Evolutionary conservation across 1,140 invertebrate species (phyloP), one percentile per base, ranked within the genome.

Genomic region (Listronotus bonariensis): DNA sequence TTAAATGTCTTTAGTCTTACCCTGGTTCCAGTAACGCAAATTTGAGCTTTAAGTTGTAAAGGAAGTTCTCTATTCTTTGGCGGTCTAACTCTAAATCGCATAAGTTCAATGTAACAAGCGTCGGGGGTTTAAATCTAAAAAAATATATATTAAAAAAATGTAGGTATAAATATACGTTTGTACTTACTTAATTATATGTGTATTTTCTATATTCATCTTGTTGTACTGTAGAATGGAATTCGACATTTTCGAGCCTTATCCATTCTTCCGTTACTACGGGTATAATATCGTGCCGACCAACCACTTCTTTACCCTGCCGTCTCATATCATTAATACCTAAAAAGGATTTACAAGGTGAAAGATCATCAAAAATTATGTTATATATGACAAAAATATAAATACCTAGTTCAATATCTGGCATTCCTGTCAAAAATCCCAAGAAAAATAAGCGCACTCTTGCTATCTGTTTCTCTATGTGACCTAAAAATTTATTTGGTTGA

Each of bases 261-360:
- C 98, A 99, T 81, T 99, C 95, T 81, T 99, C 98, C 0, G 98
- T 99, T 58, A 95, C 93, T 32, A 99, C 96, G 8, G 97, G 97
- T 74, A 99, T 97, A 75, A 99, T 99, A 80, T 99, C 98, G 79
- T 99, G 95, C 14, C 98, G 84, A 0, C 98, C 96, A 0, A 99
- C 98, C 12, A 99, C 95, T 85, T 99, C 98, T 81, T 95, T 95
- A 8, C 98, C 98, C 82, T 98, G 95, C 8, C 97, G 83, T 77
- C 91, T 86, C 82, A 97, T 88, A 78, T 99, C 98, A 79, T 99
- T 99, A 11, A 99, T 87, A 10, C 98, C 98, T 61, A 61, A 26
- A 59, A 61, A 43, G 11, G 18, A 26, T 26, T 26, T 26, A 26
- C 5, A 26, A 26, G 20, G 20, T 26, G 2, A 3, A 26, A 26